phyloP scores from a whole-genome alignment of 2,888 invertebrate species.

The Scaptomyza polygonia region DNA sequence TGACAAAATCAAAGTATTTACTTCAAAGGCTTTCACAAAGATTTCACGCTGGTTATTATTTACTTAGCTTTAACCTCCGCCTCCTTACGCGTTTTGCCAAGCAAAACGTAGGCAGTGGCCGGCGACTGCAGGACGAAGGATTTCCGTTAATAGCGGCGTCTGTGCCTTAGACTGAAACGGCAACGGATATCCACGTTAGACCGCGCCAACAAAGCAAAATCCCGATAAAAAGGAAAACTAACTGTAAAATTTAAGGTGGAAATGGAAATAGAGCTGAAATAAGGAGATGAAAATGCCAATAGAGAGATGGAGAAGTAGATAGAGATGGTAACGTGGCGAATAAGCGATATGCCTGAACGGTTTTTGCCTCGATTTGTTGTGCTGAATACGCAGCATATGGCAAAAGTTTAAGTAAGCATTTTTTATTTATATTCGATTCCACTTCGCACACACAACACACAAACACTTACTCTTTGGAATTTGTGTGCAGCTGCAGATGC shows the following conservation, averaged over 20 bases:
- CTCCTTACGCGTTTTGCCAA: not conserved
- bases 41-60: constrained; percentile 9
- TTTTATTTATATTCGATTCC: constrained; percentile 68
- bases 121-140: constrained; percentile 69
- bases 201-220: constrained; percentile 59
- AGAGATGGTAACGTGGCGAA: constrained; percentile 42
- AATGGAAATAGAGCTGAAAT: constrained; percentile 30
- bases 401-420: constrained; percentile 76
- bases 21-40: not conserved
- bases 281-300: not conserved
- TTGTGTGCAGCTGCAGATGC: constrained; percentile 30
- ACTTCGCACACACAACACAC: constrained; percentile 17
- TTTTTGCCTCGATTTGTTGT: constrained; percentile 45
- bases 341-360: constrained; percentile 67
- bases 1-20: not conserved
- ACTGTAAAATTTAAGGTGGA: constrained; percentile 5
- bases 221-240: constrained; percentile 13
- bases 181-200: constrained; percentile 68
- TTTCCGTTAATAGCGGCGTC: constrained; percentile 65
- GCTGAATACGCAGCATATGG: constrained; percentile 74
- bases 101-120: constrained; percentile 42
- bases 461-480: not conserved
- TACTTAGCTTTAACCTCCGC: not conserved
- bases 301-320: constrained; percentile 11
- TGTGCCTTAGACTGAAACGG: constrained; percentile 68